These are phyloP conservation scores for Pollenia amentaria DNA, from an alignment of 2,888 invertebrate genomes.

Conservation along the genomic window DNA sequence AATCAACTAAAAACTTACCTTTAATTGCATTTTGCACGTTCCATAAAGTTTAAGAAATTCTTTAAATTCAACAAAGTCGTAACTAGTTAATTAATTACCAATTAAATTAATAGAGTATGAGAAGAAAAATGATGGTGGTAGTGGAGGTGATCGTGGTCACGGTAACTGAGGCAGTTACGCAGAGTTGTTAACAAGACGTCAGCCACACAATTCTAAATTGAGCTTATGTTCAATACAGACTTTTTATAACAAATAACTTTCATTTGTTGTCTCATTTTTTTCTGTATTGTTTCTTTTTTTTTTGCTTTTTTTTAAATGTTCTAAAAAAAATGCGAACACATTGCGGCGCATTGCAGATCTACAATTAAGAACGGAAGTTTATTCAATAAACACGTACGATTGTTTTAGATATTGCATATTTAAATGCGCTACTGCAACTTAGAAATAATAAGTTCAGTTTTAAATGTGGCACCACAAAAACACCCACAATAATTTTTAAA, in stretches of 20 bases:
- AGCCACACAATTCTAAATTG: constrained; percentile 47
- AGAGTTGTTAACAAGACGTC: constrained; percentile 46
- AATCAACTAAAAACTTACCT: constrained; percentile 57
- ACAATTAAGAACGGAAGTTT: constrained; percentile 47
- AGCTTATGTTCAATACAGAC: constrained; percentile 40
- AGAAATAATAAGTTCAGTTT: constrained; percentile 1
- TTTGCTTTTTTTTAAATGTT: constrained; percentile 7
- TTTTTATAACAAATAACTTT: constrained; percentile 57
- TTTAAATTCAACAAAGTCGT: neutral
- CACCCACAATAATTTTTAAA: neutral
- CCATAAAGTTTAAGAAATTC: constrained; percentile 41
- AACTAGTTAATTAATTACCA: neutral
- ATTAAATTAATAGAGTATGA: neutral
- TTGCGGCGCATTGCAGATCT: constrained; percentile 7
- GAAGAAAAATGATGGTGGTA: neutral
- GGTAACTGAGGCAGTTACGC: neutral
- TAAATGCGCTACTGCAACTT: neutral
- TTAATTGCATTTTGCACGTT: constrained; percentile 73
- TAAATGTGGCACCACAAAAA: neutral
- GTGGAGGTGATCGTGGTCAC: neutral
- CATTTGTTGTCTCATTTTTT: neutral
- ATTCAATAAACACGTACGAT: constrained; percentile 66
- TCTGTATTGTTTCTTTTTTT: neutral
- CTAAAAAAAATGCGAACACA: constrained; percentile 37
- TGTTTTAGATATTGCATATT: constrained; percentile 29